phyloP scores from a whole-genome alignment of 1,140 invertebrate species.

The Musca domestica region DNA sequence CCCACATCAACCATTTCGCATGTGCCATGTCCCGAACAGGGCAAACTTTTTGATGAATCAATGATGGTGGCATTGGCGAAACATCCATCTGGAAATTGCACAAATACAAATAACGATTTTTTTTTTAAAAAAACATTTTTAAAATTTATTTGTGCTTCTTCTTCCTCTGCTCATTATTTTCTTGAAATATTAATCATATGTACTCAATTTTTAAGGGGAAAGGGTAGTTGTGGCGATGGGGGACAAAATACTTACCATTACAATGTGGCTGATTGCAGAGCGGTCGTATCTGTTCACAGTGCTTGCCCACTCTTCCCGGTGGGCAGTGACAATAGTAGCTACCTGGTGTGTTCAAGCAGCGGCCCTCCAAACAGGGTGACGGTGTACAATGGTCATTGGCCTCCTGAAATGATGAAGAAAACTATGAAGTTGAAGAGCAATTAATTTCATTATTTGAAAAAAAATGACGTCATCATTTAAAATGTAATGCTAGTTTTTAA shows the following conservation, averaged over 20 bases:
- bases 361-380: constrained; percentile 78
- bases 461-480: too few relatives aligned
- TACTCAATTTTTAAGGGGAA: not conserved
- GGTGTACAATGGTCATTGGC: constrained; percentile 81
- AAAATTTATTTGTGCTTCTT: not conserved
- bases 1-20: constrained; percentile 66
- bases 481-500: too few relatives aligned
- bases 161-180: not conserved
- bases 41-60: constrained; percentile 51
- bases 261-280: constrained; percentile 62
- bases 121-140: not conserved
- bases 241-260: constrained; percentile 51
- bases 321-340: constrained; percentile 91
- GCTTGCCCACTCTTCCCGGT: constrained; percentile 82
- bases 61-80: constrained; percentile 45
- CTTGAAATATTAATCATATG: not conserved
- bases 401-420: constrained; percentile 57
- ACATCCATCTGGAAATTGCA: constrained; percentile 43
- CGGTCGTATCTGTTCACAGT: constrained; percentile 74
- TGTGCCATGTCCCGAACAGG: constrained; percentile 77
- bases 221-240: too few relatives aligned
- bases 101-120: constrained; percentile 15
- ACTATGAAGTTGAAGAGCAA: too few relatives aligned
- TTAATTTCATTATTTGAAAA: too few relatives aligned
- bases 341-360: constrained; percentile 80